Evolutionary conservation across 2,113 vertebrate species (phyloP).

Genomic region (Ursus arctos): DNA sequence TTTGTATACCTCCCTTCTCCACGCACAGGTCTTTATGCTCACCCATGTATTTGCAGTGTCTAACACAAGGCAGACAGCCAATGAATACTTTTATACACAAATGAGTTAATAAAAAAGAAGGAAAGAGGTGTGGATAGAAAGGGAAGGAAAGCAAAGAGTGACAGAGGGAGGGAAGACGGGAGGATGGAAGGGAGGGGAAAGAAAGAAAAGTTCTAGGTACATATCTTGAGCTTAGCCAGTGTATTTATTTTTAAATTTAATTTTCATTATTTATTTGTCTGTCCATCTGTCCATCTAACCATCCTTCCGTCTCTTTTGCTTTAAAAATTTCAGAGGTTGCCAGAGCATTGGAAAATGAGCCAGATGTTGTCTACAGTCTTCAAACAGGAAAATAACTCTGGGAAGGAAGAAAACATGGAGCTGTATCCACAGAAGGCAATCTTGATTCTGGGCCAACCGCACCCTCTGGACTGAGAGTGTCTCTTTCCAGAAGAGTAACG

Average conservation of each 20-base stretch:
- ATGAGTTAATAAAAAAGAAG: background rate
- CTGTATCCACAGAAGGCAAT: background rate
- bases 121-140: background rate
- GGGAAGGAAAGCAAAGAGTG: background rate
- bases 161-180: background rate
- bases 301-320: background rate
- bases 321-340: slow-evolving; percentile 27
- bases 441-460: background rate
- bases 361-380: background rate
- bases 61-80: background rate
- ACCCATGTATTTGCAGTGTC: background rate
- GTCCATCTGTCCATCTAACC: background rate
- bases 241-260: background rate
- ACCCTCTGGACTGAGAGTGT: background rate
- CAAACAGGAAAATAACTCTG: background rate
- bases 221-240: background rate
- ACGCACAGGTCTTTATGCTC: background rate
- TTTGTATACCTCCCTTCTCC: background rate
- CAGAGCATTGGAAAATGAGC: background rate
- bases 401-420: background rate
- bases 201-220: background rate
- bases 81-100: background rate
- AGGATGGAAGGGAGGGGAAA: background rate
- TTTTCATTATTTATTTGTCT: background rate
- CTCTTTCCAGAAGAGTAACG: background rate